These are phyloP conservation scores for Caloenas nicobarica DNA, from an alignment of 2,113 vertebrate genomes.

Conservation along the genomic window DNA sequence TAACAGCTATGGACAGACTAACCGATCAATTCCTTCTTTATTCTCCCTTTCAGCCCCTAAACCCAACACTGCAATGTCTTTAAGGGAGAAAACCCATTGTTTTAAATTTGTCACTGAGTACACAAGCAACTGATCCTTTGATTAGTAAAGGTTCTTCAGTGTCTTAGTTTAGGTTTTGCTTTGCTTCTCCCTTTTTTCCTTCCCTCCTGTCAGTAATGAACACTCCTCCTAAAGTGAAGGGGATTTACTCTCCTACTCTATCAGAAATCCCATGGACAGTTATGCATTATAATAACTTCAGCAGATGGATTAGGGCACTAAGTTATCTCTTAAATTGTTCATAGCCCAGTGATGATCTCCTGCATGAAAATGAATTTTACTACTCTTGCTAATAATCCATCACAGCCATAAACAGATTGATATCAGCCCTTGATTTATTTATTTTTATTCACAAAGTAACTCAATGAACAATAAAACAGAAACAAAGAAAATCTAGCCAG, in stretches of 20 bases:
- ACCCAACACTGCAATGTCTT: neutral
- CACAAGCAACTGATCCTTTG: neutral
- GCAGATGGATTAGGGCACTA: neutral
- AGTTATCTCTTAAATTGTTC: neutral
- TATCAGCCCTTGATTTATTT: neutral
- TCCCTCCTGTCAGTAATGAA: neutral
- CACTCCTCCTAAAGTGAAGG: neutral
- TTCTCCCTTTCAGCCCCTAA: neutral
- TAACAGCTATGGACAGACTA: neutral
- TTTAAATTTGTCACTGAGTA: neutral
- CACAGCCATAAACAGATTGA: neutral
- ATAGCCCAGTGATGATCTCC: neutral
- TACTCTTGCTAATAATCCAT: neutral
- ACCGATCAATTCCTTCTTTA: neutral
- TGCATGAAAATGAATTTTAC: neutral
- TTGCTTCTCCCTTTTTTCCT: neutral
- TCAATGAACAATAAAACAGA: neutral
- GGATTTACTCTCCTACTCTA: neutral
- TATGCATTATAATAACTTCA: neutral
- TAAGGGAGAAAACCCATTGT: neutral
- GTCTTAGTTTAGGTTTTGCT: neutral
- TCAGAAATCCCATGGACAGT: neutral
- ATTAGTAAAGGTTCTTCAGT: neutral
- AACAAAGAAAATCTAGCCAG: neutral
- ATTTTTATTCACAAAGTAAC: neutral